phyloP scores from a whole-genome alignment of 1,140 invertebrate species.

The Drosophila kikkawai region DNA sequence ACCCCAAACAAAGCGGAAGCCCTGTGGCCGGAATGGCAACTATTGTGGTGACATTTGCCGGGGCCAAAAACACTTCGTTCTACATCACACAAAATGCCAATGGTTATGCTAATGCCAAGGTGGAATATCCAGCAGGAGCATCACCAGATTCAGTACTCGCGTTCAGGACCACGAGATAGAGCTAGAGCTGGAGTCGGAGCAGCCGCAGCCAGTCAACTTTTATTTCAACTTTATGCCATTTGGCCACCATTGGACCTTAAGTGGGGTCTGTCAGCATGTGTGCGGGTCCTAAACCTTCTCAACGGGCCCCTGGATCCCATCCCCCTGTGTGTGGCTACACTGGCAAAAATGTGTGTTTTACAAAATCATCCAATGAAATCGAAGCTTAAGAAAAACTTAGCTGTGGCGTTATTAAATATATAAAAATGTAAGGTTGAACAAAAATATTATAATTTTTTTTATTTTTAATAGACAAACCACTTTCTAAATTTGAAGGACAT shows the following conservation, averaged over 20 bases:
- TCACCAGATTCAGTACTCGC: conserved; percentile 4
- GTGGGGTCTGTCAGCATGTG: conserved; percentile 76
- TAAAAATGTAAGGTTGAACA: not conserved
- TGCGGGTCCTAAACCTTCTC: conserved; percentile 40
- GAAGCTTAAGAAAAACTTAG: too few species aligned
- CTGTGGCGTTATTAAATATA: too few species aligned
- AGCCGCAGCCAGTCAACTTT: conserved; percentile 64
- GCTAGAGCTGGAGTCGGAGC: not conserved
- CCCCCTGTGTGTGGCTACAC: conserved; percentile 13
- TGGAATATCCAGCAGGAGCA: conserved; percentile 33
- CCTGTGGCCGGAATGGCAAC: conserved; percentile 12
- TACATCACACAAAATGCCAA: conserved; percentile 50
- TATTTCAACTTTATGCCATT: conserved; percentile 79
- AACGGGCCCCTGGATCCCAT: not conserved
- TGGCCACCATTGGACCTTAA: conserved; percentile 60
- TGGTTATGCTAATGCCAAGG: conserved; percentile 59
- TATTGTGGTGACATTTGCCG: conserved; percentile 39
- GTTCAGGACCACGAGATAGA: conserved; percentile 4
- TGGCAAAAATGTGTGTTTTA: not conserved
- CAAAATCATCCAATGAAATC: too few species aligned
- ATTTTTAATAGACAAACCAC: too few species aligned
- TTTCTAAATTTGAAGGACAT: not conserved
- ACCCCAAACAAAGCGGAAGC: conserved; percentile 12
- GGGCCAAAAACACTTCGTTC: conserved; percentile 40
- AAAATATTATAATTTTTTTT: not conserved